Base-by-base conservation (phyloP, 2,888 invertebrate genomes). In the Panopea generosa region DNA sequence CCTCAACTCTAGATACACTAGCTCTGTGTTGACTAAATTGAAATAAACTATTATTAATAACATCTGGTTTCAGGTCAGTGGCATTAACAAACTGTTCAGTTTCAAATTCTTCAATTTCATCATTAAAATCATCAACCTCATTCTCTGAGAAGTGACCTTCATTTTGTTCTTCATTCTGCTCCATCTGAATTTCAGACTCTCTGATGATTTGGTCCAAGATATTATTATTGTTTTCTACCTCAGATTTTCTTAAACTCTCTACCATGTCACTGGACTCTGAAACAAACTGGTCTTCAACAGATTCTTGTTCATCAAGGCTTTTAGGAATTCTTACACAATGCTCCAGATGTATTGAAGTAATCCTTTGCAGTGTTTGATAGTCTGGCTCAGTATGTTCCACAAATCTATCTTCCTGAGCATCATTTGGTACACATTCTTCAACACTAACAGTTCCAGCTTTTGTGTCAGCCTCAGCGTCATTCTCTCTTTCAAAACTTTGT, bases 291-390 rank as follows among this genome's bases (percentile, higher is more conserved):
- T 70, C 70, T 18, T 22, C 18, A 1, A 16, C 45, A 29, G 14
- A n/a, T 16, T 22, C 26, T 7, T 33, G 33, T n/a, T 49, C 45
- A 50, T 52, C 29, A 27, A 26, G 33, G 24, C 38, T 45, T 16
- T 24, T 27, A 24, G 76, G 65, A 14, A 49, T 59, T 45, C 73
- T 55, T 16, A 73, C 67, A 53, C 50, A 77, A 56, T 74, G 77
- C 71, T 81, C 81, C 52, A 81, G 63, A 53, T 81, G 63, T 14
- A 77, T 56, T 9, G 81, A 81, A 40, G 81, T 77, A 11, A 77
- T 45, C 29, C 81, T 62, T 33, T 74, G 55, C 16, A 81, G 24
- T 26, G 71, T 26, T 11, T 77, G 81, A 40, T 66, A 65, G 2
- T 74, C 77, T 29, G 47, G 62, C 22, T 81, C 81, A 53, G 63